Conservation (phyloP, 2,797 vertebrate species). For the Macroramphosus scolopax region DNA sequence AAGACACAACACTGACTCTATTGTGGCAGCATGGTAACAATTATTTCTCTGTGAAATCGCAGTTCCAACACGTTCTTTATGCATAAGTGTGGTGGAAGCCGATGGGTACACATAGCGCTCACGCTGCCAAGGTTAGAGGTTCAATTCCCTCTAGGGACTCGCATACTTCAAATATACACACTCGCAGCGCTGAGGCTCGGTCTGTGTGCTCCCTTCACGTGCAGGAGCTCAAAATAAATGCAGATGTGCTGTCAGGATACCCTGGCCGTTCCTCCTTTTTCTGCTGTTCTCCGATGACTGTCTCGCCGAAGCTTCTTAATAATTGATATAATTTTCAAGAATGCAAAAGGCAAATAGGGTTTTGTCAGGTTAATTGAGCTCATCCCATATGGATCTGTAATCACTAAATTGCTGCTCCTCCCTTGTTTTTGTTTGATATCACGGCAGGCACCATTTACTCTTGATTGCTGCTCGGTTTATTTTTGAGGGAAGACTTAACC, state of each 20-base stretch:
- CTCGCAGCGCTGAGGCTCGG: constrained; percentile 20
- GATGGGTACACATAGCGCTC: constrained; percentile 24
- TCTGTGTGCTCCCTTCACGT: constrained; percentile 27
- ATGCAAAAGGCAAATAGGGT: constrained; percentile 39
- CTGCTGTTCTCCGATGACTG: constrained; percentile 26
- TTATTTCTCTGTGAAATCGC: constrained; percentile 54
- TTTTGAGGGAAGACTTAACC: neutral
- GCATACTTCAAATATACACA: constrained; percentile 17
- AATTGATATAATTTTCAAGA: constrained; percentile 38
- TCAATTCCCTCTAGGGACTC: constrained; percentile 38
- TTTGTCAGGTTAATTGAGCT: constrained; percentile 2
- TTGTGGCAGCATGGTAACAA: constrained; percentile 52
- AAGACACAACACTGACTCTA: constrained; percentile 46
- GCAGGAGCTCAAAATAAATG: constrained; percentile 27
- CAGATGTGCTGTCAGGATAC: constrained; percentile 44
- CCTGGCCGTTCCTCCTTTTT: too few species aligned
- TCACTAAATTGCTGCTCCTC: constrained; percentile 16
- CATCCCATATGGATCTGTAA: constrained; percentile 21
- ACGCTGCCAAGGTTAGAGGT: constrained; percentile 40
- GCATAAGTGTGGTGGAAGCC: constrained; percentile 30
- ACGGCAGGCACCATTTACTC: too few species aligned
- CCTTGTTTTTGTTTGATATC: constrained; percentile 13
- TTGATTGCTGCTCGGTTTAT: constrained; percentile 6
- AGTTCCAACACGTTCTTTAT: constrained; percentile 39
- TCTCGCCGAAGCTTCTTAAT: constrained; percentile 32